These are phyloP conservation scores for Nothura maculosa DNA, from an alignment of 2,797 vertebrate genomes.

Conservation along the genomic window DNA sequence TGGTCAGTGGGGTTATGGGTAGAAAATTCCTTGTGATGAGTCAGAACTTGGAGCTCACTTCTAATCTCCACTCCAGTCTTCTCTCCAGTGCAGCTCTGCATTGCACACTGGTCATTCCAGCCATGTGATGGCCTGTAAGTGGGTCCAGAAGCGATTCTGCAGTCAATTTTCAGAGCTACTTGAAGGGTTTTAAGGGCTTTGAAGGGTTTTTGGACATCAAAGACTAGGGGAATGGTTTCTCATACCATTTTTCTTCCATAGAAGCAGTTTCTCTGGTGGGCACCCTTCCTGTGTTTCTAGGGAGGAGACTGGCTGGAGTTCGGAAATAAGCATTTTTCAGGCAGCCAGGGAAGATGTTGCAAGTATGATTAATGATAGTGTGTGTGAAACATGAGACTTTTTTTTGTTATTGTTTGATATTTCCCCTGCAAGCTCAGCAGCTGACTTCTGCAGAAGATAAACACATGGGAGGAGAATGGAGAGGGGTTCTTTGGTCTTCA, in stretches of 20 bases:
- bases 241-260: background rate
- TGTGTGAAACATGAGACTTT: constrained; percentile 39
- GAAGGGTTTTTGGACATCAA: background rate
- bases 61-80: background rate
- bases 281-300: background rate
- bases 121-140: background rate
- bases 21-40: background rate
- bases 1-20: background rate
- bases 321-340: constrained; percentile 34
- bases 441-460: constrained; percentile 63
- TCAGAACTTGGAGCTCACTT: background rate
- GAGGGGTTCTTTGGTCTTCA: constrained; percentile 56
- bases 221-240: background rate
- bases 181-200: background rate
- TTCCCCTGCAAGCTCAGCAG: constrained; percentile 60
- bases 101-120: background rate
- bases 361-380: constrained; percentile 52
- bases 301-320: background rate
- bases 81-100: too few species aligned
- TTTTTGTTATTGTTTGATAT: constrained; percentile 60
- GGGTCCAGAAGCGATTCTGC: background rate
- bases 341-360: background rate
- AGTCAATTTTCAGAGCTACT: constrained; percentile 23
- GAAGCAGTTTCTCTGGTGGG: background rate
- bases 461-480: constrained; percentile 52